Evolutionary conservation across 64 coral and sea anemone genomes (phyloP), one percentile per base, ranked within the genome.

Genomic region (Pachyseris speciosa): DNA sequence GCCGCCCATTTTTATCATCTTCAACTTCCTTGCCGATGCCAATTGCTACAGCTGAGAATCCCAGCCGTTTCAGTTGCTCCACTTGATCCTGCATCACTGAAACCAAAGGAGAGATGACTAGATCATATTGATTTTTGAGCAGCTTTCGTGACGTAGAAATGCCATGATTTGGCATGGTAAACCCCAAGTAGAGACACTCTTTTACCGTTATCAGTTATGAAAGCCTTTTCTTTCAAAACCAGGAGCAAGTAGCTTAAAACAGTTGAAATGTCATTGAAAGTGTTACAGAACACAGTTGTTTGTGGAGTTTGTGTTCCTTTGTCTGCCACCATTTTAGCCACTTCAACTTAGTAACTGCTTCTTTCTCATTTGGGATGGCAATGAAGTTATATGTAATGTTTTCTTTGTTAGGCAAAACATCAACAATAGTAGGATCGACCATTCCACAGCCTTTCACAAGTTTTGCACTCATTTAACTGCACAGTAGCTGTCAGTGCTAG

Each of bases 401-500:
- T 81, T 81, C 77, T 81, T 55, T 50, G 50, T 81, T 81, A 27
- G 77, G 77, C 16, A 24, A 53, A 9, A 53, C 50, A 57, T 53
- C 45, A 33, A 81, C 50, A 38, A 37, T 20, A 3, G 59, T 8
- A 59, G 31, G 52, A 7, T 81, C 29, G 8, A 32, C 6, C 50
- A 49, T 81, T 10, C 45, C 44, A 55, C 77, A 81, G 15, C 27
- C 12, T 15, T 34, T 67, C 2, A 67, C 11, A 7, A 81, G 30
- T 37, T 49, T 53, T 13, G 27, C 50, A 3, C 77, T 49, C 52
- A 22, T 52, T 12, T 1, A 81, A 9, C 22, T 81, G 45, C 1
- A 55, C 77, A 16, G 27, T 58, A 22, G 77, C 77, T 81, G 77
- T 81, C 12, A 81, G 52, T 13, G 79, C 79, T 12, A 83, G 33